Conservation (phyloP, 2,113 vertebrate species). For the Poicephalus gulielmi region DNA sequence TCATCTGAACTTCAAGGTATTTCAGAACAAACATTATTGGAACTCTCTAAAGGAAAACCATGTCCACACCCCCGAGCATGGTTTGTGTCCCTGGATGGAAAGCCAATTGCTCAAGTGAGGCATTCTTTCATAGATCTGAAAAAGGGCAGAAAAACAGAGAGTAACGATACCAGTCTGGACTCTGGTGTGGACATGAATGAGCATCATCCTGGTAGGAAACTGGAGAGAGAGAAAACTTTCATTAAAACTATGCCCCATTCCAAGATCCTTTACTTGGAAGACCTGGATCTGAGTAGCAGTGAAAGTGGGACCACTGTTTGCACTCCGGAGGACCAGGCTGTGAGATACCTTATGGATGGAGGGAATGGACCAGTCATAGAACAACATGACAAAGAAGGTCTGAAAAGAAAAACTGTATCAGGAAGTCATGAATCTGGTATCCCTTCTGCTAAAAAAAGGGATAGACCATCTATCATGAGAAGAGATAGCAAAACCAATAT, state of each 20-base stretch:
- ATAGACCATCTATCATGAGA: constrained; percentile 58
- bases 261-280: constrained; percentile 83
- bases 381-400: constrained; percentile 60
- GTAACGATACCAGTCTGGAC: constrained; percentile 94
- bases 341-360: constrained; percentile 84
- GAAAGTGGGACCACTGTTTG: constrained; percentile 91
- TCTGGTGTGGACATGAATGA: constrained; percentile 98
- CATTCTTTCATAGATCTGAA: constrained; percentile 94
- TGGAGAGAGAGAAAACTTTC: constrained; percentile 86
- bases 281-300: constrained; percentile 91
- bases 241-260: constrained; percentile 81
- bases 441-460: constrained; percentile 67
- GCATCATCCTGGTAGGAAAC: constrained; percentile 79
- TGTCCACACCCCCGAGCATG: constrained; percentile 88
- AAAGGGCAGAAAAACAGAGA: constrained; percentile 85
- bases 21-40: constrained; percentile 90
- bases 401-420: constrained; percentile 34
- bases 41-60: constrained; percentile 88
- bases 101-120: constrained; percentile 89
- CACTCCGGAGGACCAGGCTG: constrained; percentile 87
- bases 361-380: constrained; percentile 50
- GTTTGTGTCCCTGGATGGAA: constrained; percentile 96
- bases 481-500: constrained; percentile 78
- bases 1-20: constrained; percentile 90
- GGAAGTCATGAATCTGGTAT: constrained; percentile 65